These are phyloP conservation scores for Axea sp. DNA, from an alignment of 2,888 invertebrate species.

Conservation along the genomic window DNA sequence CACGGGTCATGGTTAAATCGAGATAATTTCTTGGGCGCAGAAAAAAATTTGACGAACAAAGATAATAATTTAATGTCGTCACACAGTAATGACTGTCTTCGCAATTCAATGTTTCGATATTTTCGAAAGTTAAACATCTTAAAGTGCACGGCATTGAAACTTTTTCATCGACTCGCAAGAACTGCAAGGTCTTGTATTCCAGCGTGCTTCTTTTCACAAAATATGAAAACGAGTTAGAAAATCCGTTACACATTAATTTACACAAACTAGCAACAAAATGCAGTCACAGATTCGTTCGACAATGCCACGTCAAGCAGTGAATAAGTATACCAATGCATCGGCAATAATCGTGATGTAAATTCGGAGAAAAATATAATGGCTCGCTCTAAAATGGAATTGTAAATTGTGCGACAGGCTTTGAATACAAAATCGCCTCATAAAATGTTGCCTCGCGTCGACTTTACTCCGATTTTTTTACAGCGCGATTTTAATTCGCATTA, in stretches of 20 bases:
- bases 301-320: no score
- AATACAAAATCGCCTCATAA: conserved; percentile 24
- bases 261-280: no score
- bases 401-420: conserved; percentile 34
- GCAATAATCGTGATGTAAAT: conserved; percentile 14
- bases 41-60: neutral
- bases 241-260: conserved; percentile 3
- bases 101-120: conserved; percentile 4
- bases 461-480: no score
- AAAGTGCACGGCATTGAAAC: neutral
- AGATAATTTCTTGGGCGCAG: conserved; percentile 2
- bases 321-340: conserved; percentile 9
- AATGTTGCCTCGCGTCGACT: conserved; percentile 18
- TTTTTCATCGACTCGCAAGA: neutral
- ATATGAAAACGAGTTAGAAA: no score
- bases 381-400: conserved; percentile 32
- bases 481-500: no score
- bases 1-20: conserved; percentile 11
- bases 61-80: neutral
- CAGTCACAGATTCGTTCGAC: no score
- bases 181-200: conserved; percentile 7
- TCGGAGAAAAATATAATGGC: conserved; percentile 33
- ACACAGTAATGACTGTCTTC: neutral
- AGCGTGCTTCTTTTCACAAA: no score
- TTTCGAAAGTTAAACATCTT: conserved; percentile 12